Percentiles rank a stretch among this genome's conserved stretches.
Conservation (phyloP, 1,140 invertebrate genomes). For the Aphaenogaster rudis region DNA sequence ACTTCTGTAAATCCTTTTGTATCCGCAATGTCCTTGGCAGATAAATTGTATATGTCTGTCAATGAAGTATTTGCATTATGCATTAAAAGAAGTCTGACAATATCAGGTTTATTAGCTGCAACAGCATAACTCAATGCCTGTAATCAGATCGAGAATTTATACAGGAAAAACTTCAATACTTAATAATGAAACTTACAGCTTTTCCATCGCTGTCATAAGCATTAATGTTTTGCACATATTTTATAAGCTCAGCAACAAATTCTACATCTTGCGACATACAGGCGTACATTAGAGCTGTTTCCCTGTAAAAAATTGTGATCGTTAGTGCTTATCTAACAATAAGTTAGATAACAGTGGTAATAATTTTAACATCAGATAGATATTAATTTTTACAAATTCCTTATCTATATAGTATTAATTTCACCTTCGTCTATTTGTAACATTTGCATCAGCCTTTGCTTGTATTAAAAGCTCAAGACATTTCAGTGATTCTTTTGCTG, state of each 20-base stretch:
- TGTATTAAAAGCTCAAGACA: conserved; percentile 79
- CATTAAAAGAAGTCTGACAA: conserved; percentile 86
- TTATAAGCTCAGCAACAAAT: conserved; percentile 86
- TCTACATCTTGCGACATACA: conserved; percentile 82
- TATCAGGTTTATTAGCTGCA: conserved; percentile 85
- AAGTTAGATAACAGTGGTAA: conserved; percentile 20
- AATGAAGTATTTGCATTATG: conserved; percentile 84
- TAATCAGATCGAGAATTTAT: conserved; percentile 51
- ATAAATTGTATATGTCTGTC: conserved; percentile 83
- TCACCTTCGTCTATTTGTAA: conserved; percentile 76
- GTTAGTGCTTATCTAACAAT: background rate
- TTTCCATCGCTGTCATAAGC: conserved; percentile 86
- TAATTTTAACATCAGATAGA: conserved; percentile 24
- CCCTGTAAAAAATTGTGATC: conserved; percentile 76
- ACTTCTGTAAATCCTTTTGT: conserved; percentile 85
- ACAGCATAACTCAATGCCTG: conserved; percentile 88
- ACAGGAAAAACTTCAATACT: conserved; percentile 13
- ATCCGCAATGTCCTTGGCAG: conserved; percentile 85
- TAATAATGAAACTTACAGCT: conserved; percentile 84
- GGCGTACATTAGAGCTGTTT: conserved; percentile 88
- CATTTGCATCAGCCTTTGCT: conserved; percentile 79
- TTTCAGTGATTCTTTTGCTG: conserved; percentile 69
- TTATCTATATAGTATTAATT: conserved; percentile 17
- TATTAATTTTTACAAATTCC: conserved; percentile 13
- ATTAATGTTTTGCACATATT: conserved; percentile 86